Evolutionary conservation across 2,797 vertebrate genomes (phyloP), one percentile per base, ranked within the genome.

Genomic region (Australoheros facetus): DNA sequence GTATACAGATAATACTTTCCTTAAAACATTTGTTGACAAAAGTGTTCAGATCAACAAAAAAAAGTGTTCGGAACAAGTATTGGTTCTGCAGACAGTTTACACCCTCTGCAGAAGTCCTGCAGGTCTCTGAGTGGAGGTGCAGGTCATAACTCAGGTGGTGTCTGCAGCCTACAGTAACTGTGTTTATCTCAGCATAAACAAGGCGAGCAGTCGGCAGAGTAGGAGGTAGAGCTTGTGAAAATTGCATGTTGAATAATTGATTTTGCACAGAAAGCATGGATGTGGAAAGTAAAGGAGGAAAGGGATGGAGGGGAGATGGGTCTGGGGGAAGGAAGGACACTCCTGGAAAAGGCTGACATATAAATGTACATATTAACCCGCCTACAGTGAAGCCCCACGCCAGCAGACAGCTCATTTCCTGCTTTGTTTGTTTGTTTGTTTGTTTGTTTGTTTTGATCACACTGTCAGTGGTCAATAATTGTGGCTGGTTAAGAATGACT

Each of bases 201-300:
- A 84, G 81, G 71, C 77, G 9, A 82, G 75, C 75, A 66, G 69
- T 73, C 77, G 55, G 82, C 84, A 80, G 81, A 80, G 84, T 79
- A 64, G 90, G 89, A 85, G 82, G 84, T 75, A 73, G 59, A 21
- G 72, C 82, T 82, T 81, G 78, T 77, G 85, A 88, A 92, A 92
- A 85, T 73, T 56, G 77, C 77, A 80, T 82, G 75, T 77, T 94
- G 85, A 94, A 95, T 94, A 93, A 94, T 92, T 92, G 87, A 93
- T 92, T 78, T 57, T 82, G 81, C 90, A 88, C 88, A 86, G 88
- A 90, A 91, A 91, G 90, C 77, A 83, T 86, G 88, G 80, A 83
- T 66, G 74, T 71, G 80, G 73, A 79, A 56, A 73, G 75, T 77
- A 82, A 56, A 30, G 13, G 16, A 39, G 32, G 53, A n/a, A 7